Evolutionary conservation across 2,888 invertebrate species (phyloP), one percentile per base, ranked within the genome.

Genomic region (Cryptophagus acutangulus): DNA sequence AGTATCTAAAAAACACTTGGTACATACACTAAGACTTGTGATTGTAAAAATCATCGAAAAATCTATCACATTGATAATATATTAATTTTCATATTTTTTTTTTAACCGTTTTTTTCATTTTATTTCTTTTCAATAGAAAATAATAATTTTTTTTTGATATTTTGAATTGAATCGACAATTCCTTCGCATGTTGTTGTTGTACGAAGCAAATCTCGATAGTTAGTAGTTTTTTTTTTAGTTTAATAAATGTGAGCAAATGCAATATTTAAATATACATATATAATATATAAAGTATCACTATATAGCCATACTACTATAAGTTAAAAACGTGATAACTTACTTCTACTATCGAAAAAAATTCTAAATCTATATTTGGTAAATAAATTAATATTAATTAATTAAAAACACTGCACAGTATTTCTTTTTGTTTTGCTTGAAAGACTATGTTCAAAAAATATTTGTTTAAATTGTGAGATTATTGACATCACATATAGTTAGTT

Each of bases 31-130:
- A 71, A 70, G 67, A 71, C 67, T 57, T 75, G 76, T 74, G 76
- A 76, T 76, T 77, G 77, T 77, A 77, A 77, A 76, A 78, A 77
- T 76, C 74, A 77, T 77, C 77, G 75, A 78, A 78, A 75, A 77
- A 74, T 76, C 76, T 76, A 78, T 77, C 77, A 77, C 77, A 77
- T 76, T 75, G 63, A 70, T 58, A 61, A 61, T 60, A 58, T 61
- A 61, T 58, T 55, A 52, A 57, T 48, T 51, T 54, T 54, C 36
- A 59, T 54, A 34, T 49, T 37, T 51, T 46, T 20, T 20, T n/a
- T n/a, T n/a, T n/a, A n/a, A n/a, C n/a, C n/a, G n/a, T n/a, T n/a
- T n/a, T n/a, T n/a, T n/a, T n/a, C n/a, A n/a, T n/a, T n/a, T 8
- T 20, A 20, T 8, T 20, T 20, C 6, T 20, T 6, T 20, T 8